Base-by-base conservation (phyloP, 1,140 invertebrate species). In the Papilio polyxenes region DNA sequence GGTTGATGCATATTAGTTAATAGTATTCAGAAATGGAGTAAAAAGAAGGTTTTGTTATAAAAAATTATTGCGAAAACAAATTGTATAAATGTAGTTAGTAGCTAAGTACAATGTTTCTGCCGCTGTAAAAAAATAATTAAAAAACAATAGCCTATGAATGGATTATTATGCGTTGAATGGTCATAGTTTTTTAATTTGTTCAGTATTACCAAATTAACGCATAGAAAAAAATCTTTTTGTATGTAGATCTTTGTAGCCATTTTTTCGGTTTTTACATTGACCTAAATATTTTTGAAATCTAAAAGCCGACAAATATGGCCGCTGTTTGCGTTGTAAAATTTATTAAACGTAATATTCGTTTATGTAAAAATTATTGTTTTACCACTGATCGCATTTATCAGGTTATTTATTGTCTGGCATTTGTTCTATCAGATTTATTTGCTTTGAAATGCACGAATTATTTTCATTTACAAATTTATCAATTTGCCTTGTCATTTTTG, bases 21-120 rank as follows among this genome's bases (percentile, higher is more conserved):
- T 8, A n/a, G 23, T 31, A 23, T 5, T 23, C 5, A 31, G 9
- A 31, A 31, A n/a, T 62, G 23, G 17, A 23, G n/a, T 62, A 62
- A 23, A n/a, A 1, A 69, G 17, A 80, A 80, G 40, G 69, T 80
- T 80, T 80, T 80, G 59, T 80, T n/a, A 80, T 80, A 65, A 80
- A n/a, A n/a, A n/a, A n/a, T n/a, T n/a, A n/a, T 31, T 31, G 23
- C 23, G 23, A 31, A 31, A 31, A 31, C 23, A 31, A 1, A 31
- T 31, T 2, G 23, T 31, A 31, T 31, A 31, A 31, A 1, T 31
- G 23, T 31, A 31, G 23, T 31, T n/a, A n/a, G n/a, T n/a, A n/a
- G n/a, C n/a, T n/a, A n/a, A n/a, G n/a, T n/a, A n/a, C n/a, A n/a
- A n/a, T n/a, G n/a, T n/a, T n/a, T n/a, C n/a, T n/a, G n/a, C n/a